Base-by-base conservation (phyloP, 2,113 vertebrate genomes). In the Brachypodius melanocephalos region DNA sequence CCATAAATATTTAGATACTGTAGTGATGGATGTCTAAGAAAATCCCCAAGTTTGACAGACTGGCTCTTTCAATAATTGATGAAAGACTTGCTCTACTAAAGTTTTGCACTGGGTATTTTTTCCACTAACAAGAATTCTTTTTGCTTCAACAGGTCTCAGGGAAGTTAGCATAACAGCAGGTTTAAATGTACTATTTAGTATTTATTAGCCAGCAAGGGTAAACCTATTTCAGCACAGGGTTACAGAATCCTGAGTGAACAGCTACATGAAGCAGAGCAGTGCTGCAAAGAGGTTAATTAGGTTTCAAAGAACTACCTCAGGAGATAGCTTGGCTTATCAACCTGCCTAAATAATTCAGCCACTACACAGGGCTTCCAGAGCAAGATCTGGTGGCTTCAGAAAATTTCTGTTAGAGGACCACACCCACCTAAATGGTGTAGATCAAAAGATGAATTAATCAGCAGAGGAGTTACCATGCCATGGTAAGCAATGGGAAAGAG, bases 1-100 rank as follows among this genome's bases (percentile, higher is more conserved):
- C 38, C 75, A 43, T 66, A 96, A 92, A 86, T 87, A 85, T 87
- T 96, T 89, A 74, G 73, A 55, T 59, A 74, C 19, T 58, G 29
- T 57, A 88, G 69, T 58, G 73, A 96, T 51, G 34, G 73, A 58
- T 58, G 45, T 51, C 71, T 54, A 58, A 54, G 59, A 81, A 89
- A 94, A 81, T 71, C 32, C 68, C 26, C 51, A 55, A 8, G 63
- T 77, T 80, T 87, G 59, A 84, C 52, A 88, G 72, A 43, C 15
- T 45, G 38, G 16, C 20, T 76, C 54, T 73, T 82, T 59, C 46
- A 88, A 13, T 51, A 77, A 74, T 0, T 72, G 57, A 89, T 69
- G 14, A 49, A 76, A 83, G 55, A 69, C 14, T 31, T 59, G 17
- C 67, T 77, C 48, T 73, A 32, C 55, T 34, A 12, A 85, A 85